Conservation (phyloP, 1,140 invertebrate species). For the Pseudomyrmex cubaensis region DNA sequence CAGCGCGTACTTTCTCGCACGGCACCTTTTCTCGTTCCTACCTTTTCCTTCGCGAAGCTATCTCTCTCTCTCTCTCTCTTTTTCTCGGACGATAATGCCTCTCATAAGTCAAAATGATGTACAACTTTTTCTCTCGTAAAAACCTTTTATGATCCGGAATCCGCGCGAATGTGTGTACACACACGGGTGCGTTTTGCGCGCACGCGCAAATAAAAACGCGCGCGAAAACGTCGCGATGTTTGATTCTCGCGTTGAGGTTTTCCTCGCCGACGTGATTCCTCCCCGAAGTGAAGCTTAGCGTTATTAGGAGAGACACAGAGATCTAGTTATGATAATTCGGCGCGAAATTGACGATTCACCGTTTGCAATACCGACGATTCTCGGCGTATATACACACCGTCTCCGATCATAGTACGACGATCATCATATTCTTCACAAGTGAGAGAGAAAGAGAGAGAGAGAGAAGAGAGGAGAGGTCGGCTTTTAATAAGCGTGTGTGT, state of each 20-base stretch:
- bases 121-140: constrained; percentile 73
- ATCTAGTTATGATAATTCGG: constrained; percentile 44
- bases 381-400: constrained; percentile 20
- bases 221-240: no score
- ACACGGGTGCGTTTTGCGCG: not conserved
- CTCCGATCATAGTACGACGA: no score
- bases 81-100: constrained; percentile 71
- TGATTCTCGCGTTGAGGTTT: no score
- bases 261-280: no score
- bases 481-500: constrained; percentile 67
- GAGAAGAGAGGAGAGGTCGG: constrained; percentile 17
- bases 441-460: not conserved
- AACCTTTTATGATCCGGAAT: constrained; percentile 59
- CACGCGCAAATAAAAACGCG: not conserved
- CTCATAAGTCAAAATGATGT: constrained; percentile 81
- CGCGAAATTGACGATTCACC: constrained; percentile 1
- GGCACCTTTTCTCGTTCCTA: not conserved
- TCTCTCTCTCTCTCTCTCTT: constrained; percentile 22
- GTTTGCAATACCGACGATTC: constrained; percentile 31
- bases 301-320: not conserved
- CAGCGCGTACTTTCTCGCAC: constrained; percentile 20
- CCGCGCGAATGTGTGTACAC: not conserved
- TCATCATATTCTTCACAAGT: not conserved
- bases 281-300: no score
- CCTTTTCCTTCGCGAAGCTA: not conserved